Conservation (phyloP, 2,797 vertebrate species). For the Echeneis naucrates region DNA sequence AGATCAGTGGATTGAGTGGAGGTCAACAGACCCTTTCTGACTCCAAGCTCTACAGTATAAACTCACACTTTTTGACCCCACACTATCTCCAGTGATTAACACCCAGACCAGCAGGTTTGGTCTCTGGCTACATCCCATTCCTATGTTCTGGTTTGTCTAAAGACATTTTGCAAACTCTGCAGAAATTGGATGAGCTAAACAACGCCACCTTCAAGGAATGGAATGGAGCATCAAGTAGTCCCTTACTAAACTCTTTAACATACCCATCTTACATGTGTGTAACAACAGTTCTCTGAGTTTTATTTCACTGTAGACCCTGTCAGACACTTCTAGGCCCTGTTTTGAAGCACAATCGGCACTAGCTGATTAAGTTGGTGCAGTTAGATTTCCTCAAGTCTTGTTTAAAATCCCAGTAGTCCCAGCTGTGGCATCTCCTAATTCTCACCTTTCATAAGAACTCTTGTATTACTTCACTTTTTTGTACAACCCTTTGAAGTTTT, state of each 20-base stretch:
- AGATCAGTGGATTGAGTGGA: conserved; percentile 39
- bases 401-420: conserved; percentile 43
- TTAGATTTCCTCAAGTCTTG: conserved; percentile 38
- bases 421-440: conserved; percentile 46
- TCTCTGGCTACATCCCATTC: conserved; percentile 43
- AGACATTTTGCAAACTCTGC: conserved; percentile 1
- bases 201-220: conserved; percentile 27
- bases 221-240: conserved; percentile 37
- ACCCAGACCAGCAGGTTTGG: conserved; percentile 7
- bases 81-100: conserved; percentile 38
- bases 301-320: conserved; percentile 10
- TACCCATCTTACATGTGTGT: conserved; percentile 29
- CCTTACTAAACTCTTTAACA: conserved; percentile 30
- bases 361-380: conserved; percentile 19
- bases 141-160: conserved; percentile 10
- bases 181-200: neutral
- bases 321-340: conserved; percentile 15
- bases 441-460: conserved; percentile 53
- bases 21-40: conserved; percentile 59
- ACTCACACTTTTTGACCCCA: conserved; percentile 28
- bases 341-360: conserved; percentile 27
- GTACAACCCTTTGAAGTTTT: conserved; percentile 52
- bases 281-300: neutral
- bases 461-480: conserved; percentile 42
- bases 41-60: conserved; percentile 56